Evolutionary conservation across 2,888 invertebrate species (phyloP), one percentile per base, ranked within the genome.

Genomic region (Oconnorella tubifera): DNA sequence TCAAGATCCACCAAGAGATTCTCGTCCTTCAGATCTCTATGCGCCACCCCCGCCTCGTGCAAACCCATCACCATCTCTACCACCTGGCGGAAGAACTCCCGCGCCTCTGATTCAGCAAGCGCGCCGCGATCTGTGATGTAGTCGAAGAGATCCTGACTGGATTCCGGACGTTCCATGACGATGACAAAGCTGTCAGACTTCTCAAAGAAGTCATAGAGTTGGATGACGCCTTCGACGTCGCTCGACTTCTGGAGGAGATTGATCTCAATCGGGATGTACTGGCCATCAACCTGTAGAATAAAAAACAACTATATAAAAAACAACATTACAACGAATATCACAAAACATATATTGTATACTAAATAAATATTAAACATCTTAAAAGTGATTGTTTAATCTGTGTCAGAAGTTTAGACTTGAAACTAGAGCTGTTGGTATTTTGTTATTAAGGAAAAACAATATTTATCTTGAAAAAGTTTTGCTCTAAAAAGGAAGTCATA

Each of bases 1-100:
- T 83, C 83, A 64, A 85, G 76, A 74, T 87, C 86, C 55, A 87
- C 85, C 50, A 87, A 80, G 67, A 87, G 83, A 75, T 87, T 87
- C 76, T 87, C 87, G 75, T 87, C 86, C 75, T 86, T 86, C 69
- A 86, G 85, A 79, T 86, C 86, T 49, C 86, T 78, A 73, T 86
- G 86, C 29, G 85, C 82, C 14, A 86, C 85, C 31, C 85, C 85
- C 67, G 80, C 80, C 69, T 80, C 79, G 72, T 85, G 85, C 73
- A 86, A 84, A 57, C 77, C 80, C 29, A 82, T 77, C 33, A 86
- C 79, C 58, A 85, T 84, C 65, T 84, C 82, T 19, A 86, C 83
- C 64, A 87, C 78, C 75, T 84, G 86, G 51, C 81, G 78, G 79
- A 87, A 86, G 75, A 86, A 85, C 67, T 82, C 77, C 59, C 84